Evolutionary conservation across 2,888 invertebrate genomes (phyloP).

Genomic region (Cactoblastis cactorum): DNA sequence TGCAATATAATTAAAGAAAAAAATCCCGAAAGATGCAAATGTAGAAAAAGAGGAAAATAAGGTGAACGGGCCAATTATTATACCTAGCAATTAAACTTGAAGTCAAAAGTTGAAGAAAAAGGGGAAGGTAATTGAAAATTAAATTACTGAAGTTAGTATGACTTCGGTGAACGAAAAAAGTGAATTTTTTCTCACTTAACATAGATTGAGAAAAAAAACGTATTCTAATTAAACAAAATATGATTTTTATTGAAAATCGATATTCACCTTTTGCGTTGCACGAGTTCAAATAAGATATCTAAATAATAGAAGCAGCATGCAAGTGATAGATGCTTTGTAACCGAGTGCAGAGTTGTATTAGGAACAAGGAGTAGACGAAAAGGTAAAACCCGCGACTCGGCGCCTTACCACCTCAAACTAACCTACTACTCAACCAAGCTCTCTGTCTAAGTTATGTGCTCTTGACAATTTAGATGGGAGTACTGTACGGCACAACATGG

Average conservation of each 20-base stretch:
- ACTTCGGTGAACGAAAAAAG: conserved; percentile 30
- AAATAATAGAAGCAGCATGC: conserved; percentile 75
- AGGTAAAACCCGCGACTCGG: conserved; percentile 59
- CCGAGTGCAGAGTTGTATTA: conserved; percentile 68
- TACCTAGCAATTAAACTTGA: conserved; percentile 45
- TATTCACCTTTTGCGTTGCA: conserved; percentile 46
- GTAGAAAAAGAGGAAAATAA: conserved; percentile 46
- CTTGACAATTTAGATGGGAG: conserved; percentile 64
- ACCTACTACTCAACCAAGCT: conserved; percentile 74
- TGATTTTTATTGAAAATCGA: background rate
- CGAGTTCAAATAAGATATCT: conserved; percentile 47
- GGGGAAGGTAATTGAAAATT: conserved; percentile 54
- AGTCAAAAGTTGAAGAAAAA: conserved; percentile 50
- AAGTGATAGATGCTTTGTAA: conserved; percentile 68
- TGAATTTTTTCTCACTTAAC: background rate
- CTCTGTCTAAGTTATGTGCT: conserved; percentile 70
- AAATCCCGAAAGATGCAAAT: conserved; percentile 51
- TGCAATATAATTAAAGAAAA: conserved; percentile 41
- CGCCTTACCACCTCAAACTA: conserved; percentile 68
- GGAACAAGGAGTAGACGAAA: conserved; percentile 62
- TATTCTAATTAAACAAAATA: background rate
- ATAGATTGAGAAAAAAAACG: background rate
- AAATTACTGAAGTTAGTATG: conserved; percentile 54
- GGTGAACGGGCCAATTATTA: conserved; percentile 45
- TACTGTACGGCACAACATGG: conserved; percentile 66